Evolutionary conservation across 2,888 invertebrate genomes (phyloP).

Genomic region (Brachycybe producta): DNA sequence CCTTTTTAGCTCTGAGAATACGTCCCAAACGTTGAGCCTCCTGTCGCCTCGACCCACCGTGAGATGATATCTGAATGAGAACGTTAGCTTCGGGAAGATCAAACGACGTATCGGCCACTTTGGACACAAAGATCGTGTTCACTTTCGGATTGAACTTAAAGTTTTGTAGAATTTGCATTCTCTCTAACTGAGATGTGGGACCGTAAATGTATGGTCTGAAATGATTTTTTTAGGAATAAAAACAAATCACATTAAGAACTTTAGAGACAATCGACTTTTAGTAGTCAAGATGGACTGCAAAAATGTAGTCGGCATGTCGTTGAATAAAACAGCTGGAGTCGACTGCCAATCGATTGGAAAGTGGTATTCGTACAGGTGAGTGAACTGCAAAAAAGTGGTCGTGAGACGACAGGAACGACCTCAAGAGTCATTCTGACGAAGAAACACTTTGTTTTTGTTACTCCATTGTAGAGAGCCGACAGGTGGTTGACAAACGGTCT

Average conservation of each 20-base stretch:
- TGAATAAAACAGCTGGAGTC: too few species aligned
- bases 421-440: too few species aligned
- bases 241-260: neutral
- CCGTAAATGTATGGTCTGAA: slow-evolving; percentile 84
- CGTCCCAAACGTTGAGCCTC: slow-evolving; percentile 95
- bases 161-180: slow-evolving; percentile 96
- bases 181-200: slow-evolving; percentile 86
- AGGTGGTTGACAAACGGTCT: too few species aligned
- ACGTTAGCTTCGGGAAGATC: slow-evolving; percentile 99
- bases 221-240: neutral
- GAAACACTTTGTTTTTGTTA: too few species aligned
- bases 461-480: too few species aligned
- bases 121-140: slow-evolving; percentile 98
- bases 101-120: slow-evolving; percentile 98
- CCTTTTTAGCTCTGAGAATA: slow-evolving; percentile 93
- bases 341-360: too few species aligned
- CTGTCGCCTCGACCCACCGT: slow-evolving; percentile 94
- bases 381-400: neutral
- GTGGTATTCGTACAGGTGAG: neutral
- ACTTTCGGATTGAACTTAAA: slow-evolving; percentile 98
- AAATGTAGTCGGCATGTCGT: too few species aligned
- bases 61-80: slow-evolving; percentile 94
- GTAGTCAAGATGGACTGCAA: too few species aligned
- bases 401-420: too few species aligned
- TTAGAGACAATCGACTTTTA: neutral